These are phyloP conservation scores for Drosophila incognita DNA, from an alignment of 2,888 invertebrate genomes.

Conservation along the genomic window DNA sequence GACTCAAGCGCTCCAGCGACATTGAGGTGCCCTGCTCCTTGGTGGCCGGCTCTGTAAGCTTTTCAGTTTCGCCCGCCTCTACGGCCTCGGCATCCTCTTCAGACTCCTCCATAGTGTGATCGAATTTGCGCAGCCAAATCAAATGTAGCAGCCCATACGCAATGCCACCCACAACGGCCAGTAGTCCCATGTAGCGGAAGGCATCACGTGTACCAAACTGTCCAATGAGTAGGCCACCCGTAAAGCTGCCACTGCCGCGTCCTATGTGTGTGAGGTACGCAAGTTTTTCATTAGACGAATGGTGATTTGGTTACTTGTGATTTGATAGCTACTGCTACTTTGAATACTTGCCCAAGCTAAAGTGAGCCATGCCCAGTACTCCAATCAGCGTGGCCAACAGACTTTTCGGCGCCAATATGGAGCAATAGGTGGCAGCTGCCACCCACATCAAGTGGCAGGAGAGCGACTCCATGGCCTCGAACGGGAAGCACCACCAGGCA, in stretches of 20 bases:
- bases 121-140: conserved; percentile 89
- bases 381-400: conserved; percentile 94
- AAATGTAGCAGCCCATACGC: conserved; percentile 90
- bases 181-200: conserved; percentile 91
- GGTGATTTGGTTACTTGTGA: conserved; percentile 9
- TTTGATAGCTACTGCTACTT: conserved; percentile 1
- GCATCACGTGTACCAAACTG: conserved; percentile 91
- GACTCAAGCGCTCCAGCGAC: conserved; percentile 89
- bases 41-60: conserved; percentile 88
- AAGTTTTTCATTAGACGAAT: conserved; percentile 30
- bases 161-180: conserved; percentile 90
- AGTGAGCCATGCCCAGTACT: conserved; percentile 94
- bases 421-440: conserved; percentile 94
- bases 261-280: conserved; percentile 84
- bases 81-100: conserved; percentile 83
- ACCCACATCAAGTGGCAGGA: conserved; percentile 96
- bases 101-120: conserved; percentile 84
- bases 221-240: conserved; percentile 91
- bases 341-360: conserved; percentile 88
- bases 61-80: conserved; percentile 88
- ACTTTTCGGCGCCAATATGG: conserved; percentile 92
- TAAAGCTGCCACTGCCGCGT: conserved; percentile 92
- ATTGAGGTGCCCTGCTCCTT: conserved; percentile 90
- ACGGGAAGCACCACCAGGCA: conserved; percentile 95
- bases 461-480: conserved; percentile 93